A percentile compares a stretch with the other conserved stretches of the same genome.
These are phyloP conservation scores for Paraplagusia blochii DNA, from an alignment of 2,113 vertebrate species.

Conservation along the genomic window DNA sequence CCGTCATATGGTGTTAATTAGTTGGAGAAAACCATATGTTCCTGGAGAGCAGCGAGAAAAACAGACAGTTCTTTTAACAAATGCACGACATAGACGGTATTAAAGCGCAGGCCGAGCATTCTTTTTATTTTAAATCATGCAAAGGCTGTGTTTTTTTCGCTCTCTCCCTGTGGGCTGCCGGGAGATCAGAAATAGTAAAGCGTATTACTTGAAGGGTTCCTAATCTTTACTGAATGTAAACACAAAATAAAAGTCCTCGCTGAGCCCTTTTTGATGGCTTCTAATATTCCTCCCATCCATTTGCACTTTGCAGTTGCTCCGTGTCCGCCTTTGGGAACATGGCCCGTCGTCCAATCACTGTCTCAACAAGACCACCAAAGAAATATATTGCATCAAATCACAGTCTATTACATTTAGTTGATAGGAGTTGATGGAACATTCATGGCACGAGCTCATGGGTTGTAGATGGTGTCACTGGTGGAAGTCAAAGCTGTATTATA, in stretches of 20 bases:
- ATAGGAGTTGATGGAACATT: slow-evolving; percentile 37
- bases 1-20: slow-evolving; percentile 57
- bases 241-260: slow-evolving; percentile 43
- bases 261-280: slow-evolving; percentile 47
- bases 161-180: slow-evolving; percentile 13
- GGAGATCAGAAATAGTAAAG: slow-evolving; percentile 25
- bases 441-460: slow-evolving; percentile 1
- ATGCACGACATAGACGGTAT: slow-evolving; percentile 4
- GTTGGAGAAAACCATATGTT: slow-evolving; percentile 52
- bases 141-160: neutral
- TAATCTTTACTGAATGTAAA: slow-evolving; percentile 52
- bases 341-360: slow-evolving; percentile 10
- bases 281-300: slow-evolving; percentile 28
- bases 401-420: slow-evolving; percentile 39
- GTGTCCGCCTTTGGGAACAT: slow-evolving; percentile 2
- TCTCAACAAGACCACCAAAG: slow-evolving; percentile 22
- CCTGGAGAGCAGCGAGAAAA: slow-evolving; percentile 9
- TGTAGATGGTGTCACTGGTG: slow-evolving; percentile 10
- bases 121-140: neutral
- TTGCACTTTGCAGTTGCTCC: slow-evolving; percentile 10
- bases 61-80: slow-evolving; percentile 13
- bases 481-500: slow-evolving; percentile 24
- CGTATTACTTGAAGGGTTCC: slow-evolving; percentile 45
- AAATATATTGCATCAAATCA: slow-evolving; percentile 43
- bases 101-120: neutral